Evolutionary conservation across 1,140 invertebrate genomes (phyloP).

Genomic region (Antheraea mylitta): DNA sequence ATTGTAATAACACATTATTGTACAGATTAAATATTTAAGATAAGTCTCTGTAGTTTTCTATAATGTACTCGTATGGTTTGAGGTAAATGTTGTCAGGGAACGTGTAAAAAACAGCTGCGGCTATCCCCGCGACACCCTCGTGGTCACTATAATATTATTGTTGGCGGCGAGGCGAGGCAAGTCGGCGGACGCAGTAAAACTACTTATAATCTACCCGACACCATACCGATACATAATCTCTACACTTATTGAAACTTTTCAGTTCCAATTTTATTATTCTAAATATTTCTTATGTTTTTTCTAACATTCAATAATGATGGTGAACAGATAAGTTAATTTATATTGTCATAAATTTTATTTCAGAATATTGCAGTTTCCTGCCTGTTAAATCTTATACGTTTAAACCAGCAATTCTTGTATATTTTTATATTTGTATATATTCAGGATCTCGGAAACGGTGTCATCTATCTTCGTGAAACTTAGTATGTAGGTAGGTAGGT

Average conservation of each 20-base stretch:
- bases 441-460: too few relatives aligned
- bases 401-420: too few relatives aligned
- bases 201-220: slow-evolving; percentile 55
- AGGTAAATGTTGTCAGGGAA: slow-evolving; percentile 51
- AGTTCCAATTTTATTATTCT: slow-evolving; percentile 8
- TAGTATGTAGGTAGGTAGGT: too few relatives aligned
- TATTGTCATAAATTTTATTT: too few relatives aligned
- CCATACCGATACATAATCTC: slow-evolving; percentile 42
- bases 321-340: too few relatives aligned
- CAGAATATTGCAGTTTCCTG: too few relatives aligned
- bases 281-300: neutral
- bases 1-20: too few relatives aligned
- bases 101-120: slow-evolving; percentile 76
- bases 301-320: too few relatives aligned
- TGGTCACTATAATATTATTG: slow-evolving; percentile 54
- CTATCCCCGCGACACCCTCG: slow-evolving; percentile 53
- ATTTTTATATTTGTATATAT: too few relatives aligned
- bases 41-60: slow-evolving; percentile 21
- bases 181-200: slow-evolving; percentile 52
- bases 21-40: neutral
- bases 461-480: too few relatives aligned
- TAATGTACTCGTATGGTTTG: slow-evolving; percentile 24
- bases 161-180: slow-evolving; percentile 22
- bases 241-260: slow-evolving; percentile 50
- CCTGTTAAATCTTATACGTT: too few relatives aligned